Percentiles rank a stretch among this genome's conserved stretches.
Evolutionary conservation across 1,140 invertebrate species (phyloP).

Genomic region (Drosophila serrata): DNA sequence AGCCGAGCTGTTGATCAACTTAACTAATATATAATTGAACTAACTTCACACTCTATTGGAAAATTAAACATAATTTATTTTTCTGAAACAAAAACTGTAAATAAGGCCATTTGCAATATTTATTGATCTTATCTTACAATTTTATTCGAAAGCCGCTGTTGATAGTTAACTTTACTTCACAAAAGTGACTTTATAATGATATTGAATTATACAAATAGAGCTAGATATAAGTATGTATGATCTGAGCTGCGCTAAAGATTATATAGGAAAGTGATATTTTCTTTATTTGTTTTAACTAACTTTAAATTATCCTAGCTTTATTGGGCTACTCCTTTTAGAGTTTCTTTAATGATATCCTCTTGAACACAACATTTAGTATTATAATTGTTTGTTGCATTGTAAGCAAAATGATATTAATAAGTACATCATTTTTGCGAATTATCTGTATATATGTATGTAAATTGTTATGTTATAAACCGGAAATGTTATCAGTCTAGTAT

Average conservation of each 20-base stretch:
- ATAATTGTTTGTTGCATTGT: background rate
- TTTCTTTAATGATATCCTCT: background rate
- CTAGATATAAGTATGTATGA: background rate
- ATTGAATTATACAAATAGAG: background rate
- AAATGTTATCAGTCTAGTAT: too few relatives aligned
- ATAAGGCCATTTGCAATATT: slow-evolving; percentile 8
- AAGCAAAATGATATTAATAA: background rate
- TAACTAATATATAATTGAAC: background rate
- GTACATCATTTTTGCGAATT: too few relatives aligned
- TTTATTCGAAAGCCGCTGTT: background rate
- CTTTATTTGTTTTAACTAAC: background rate
- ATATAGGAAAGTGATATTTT: background rate
- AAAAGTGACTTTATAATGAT: background rate
- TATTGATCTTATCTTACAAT: background rate
- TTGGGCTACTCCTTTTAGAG: background rate
- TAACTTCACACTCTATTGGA: background rate
- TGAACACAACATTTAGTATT: background rate
- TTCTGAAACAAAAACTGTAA: background rate
- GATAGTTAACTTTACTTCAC: background rate
- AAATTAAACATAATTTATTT: background rate
- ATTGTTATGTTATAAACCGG: too few relatives aligned
- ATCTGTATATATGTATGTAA: too few relatives aligned
- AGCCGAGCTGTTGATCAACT: background rate
- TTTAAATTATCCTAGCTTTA: background rate
- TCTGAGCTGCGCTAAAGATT: background rate